A percentile compares a stretch with the other conserved stretches of the same genome.
Evolutionary conservation across 1,140 invertebrate genomes (phyloP).

Genomic region (Bombus superbus): DNA sequence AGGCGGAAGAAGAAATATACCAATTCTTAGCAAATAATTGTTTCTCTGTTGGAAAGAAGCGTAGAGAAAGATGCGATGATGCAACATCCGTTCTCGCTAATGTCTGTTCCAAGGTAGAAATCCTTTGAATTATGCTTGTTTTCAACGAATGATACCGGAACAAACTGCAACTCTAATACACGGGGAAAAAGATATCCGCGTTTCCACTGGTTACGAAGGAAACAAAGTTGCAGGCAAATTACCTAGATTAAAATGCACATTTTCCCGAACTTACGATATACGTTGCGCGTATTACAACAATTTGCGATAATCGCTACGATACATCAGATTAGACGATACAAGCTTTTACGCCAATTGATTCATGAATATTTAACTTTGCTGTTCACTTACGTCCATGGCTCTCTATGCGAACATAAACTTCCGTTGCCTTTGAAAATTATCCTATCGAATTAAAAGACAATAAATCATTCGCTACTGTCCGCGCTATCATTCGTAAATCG

Average conservation of each 20-base stretch:
- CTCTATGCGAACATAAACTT: background rate
- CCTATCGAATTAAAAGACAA: background rate
- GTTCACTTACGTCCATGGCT: background rate
- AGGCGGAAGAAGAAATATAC: background rate
- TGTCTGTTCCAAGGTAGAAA: background rate
- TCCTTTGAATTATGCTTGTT: constrained; percentile 14
- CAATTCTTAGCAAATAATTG: background rate
- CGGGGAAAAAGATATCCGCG: constrained; percentile 4
- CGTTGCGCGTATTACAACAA: background rate
- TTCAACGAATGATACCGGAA: background rate
- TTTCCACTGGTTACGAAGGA: constrained; percentile 6
- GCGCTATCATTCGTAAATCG: background rate
- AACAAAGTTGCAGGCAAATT: constrained; percentile 26
- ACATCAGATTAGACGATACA: constrained; percentile 20
- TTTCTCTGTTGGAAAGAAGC: background rate
- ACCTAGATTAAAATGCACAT: constrained; percentile 25
- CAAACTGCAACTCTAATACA: background rate
- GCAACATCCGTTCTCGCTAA: background rate
- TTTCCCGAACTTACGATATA: constrained; percentile 12
- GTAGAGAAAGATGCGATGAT: too few relatives aligned
- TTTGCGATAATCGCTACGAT: background rate
- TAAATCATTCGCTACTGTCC: background rate
- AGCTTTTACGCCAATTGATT: constrained; percentile 36
- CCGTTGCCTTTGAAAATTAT: background rate
- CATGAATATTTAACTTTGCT: constrained; percentile 38